Percentiles rank a stretch among this genome's conserved stretches.
Conservation (phyloP, 1,140 invertebrate species). For the Drosophila ananassae region DNA sequence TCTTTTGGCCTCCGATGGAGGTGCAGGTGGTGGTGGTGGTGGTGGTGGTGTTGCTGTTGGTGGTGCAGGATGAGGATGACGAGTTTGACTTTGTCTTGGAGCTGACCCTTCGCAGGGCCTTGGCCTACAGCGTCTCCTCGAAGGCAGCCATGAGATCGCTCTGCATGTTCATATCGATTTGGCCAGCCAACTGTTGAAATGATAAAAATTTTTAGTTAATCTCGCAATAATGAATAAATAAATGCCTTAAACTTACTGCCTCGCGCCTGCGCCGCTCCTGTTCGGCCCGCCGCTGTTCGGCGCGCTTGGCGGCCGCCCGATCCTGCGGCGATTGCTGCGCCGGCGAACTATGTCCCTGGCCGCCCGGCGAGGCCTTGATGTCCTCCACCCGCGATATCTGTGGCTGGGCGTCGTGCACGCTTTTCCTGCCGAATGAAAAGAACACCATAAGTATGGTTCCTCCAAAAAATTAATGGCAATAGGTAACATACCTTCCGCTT, state of each 20-base stretch:
- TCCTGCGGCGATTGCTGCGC: slow-evolving; percentile 88
- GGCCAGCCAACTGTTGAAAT: slow-evolving; percentile 92
- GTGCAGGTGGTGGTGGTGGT: neutral
- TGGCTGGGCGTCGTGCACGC: slow-evolving; percentile 76
- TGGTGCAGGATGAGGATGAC: neutral
- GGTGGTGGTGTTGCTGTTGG: neutral
- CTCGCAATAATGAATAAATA: too few relatives aligned
- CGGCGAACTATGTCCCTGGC: slow-evolving; percentile 84
- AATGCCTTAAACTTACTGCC: slow-evolving; percentile 88
- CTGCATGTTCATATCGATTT: slow-evolving; percentile 99
- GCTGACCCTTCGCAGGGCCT: slow-evolving; percentile 42
- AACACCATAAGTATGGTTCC: neutral
- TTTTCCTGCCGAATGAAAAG: slow-evolving; percentile 84
- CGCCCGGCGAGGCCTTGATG: slow-evolving; percentile 85
- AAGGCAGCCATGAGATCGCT: slow-evolving; percentile 99
- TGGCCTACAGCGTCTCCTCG: slow-evolving; percentile 94
- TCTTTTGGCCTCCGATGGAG: slow-evolving; percentile 6
- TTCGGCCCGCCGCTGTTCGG: slow-evolving; percentile 91
- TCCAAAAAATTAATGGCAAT: neutral
- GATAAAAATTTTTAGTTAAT: neutral
- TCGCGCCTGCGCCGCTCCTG: slow-evolving; percentile 95
- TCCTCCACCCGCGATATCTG: slow-evolving; percentile 85
- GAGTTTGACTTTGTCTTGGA: neutral
- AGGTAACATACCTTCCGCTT: slow-evolving; percentile 67
- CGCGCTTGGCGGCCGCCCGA: slow-evolving; percentile 89